Evolutionary conservation across 2,888 invertebrate species (phyloP).

Genomic region (Leuctra nigra): DNA sequence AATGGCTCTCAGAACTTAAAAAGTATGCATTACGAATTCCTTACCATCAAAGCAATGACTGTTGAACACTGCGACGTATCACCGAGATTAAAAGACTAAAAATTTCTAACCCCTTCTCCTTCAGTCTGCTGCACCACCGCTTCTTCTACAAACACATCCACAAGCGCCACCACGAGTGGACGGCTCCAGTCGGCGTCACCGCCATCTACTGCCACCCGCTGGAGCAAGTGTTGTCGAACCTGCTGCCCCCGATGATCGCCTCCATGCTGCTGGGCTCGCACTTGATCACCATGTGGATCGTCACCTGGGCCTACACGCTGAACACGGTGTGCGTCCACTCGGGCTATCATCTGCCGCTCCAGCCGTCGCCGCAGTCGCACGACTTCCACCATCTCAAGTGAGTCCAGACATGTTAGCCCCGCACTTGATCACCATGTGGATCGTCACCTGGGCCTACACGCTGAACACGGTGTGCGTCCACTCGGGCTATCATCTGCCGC

Average conservation of each 20-base stretch:
- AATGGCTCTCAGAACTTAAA: too few species aligned
- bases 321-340: conserved; percentile 46
- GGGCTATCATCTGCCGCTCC: conserved; percentile 47
- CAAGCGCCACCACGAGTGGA: conserved; percentile 50
- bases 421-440: conserved; percentile 42
- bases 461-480: conserved; percentile 46
- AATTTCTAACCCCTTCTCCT: too few species aligned
- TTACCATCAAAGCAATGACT: too few species aligned
- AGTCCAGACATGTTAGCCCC: conserved; percentile 39
- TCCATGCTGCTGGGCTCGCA: conserved; percentile 37
- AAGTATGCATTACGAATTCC: too few species aligned
- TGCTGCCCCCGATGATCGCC: conserved; percentile 43
- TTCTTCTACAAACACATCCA: conserved; percentile 45
- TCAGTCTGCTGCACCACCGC: conserved; percentile 44
- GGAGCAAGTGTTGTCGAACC: conserved; percentile 44
- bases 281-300: conserved; percentile 43
- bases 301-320: too few species aligned
- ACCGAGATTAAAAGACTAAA: too few species aligned
- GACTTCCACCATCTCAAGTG: conserved; percentile 48
- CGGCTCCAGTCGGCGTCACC: conserved; percentile 44
- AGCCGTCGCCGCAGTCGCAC: conserved; percentile 47
- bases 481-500: conserved; percentile 48
- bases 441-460: too few species aligned
- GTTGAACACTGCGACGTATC: too few species aligned
- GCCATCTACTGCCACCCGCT: conserved; percentile 44